These are phyloP conservation scores for Agrypnus murinus DNA, from an alignment of 2,888 invertebrate genomes.

Conservation along the genomic window DNA sequence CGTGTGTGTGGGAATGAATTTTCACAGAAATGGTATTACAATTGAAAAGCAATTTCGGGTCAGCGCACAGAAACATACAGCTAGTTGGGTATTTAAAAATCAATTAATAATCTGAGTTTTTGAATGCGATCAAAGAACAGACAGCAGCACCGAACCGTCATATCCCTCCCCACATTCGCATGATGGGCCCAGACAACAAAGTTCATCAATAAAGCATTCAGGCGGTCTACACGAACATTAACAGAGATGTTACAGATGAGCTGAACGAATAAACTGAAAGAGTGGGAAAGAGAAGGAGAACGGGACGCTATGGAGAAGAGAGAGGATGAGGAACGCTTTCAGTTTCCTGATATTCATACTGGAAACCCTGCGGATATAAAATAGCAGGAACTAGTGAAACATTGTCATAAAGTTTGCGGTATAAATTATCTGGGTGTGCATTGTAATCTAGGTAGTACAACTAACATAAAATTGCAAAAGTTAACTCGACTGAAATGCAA, in stretches of 20 bases:
- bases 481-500: constrained; percentile 14
- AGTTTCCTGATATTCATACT: constrained; percentile 37
- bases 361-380: constrained; percentile 47
- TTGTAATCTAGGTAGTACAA: constrained; percentile 31
- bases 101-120: constrained; percentile 46
- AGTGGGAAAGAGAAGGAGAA: no score
- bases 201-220: constrained; percentile 47
- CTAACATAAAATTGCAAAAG: constrained; percentile 12
- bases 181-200: constrained; percentile 33
- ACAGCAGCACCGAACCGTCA: constrained; percentile 38
- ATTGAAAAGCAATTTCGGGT: constrained; percentile 43
- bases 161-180: constrained; percentile 32
- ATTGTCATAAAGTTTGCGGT: constrained; percentile 43
- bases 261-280: constrained; percentile 5
- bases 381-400: constrained; percentile 45
- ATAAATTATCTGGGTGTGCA: constrained; percentile 44
- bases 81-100: constrained; percentile 43
- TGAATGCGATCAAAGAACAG: constrained; percentile 37
- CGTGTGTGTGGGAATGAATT: no score
- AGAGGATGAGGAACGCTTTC: constrained; percentile 24
- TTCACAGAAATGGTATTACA: constrained; percentile 19
- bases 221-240: constrained; percentile 35
- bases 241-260: constrained; percentile 45
- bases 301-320: constrained; percentile 11
- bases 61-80: constrained; percentile 39